These are phyloP conservation scores for Oeneis ivallda DNA, from an alignment of 2,888 invertebrate genomes.

Conservation along the genomic window DNA sequence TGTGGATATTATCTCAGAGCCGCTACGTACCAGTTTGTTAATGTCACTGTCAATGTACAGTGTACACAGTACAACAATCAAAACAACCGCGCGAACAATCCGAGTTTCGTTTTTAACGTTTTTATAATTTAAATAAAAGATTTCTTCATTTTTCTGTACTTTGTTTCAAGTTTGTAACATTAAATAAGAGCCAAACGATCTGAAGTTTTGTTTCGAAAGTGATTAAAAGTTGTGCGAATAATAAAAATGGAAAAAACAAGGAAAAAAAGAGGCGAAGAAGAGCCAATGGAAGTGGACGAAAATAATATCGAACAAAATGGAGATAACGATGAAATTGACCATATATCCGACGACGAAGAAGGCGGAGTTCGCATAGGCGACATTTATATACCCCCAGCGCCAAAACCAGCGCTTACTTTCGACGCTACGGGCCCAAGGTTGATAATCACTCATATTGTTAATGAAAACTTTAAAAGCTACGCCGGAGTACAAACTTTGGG, in stretches of 20 bases:
- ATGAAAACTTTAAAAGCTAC: constrained; percentile 98
- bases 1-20: too few species aligned
- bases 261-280: constrained; percentile 55
- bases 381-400: constrained; percentile 91
- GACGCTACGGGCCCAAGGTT: constrained; percentile 91
- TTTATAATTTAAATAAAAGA: too few species aligned
- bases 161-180: too few species aligned
- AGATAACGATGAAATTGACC: constrained; percentile 61
- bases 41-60: too few species aligned
- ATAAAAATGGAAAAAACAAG: constrained; percentile 57
- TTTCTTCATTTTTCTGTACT: too few species aligned
- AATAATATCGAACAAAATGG: constrained; percentile 42
- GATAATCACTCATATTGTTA: constrained; percentile 94
- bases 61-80: too few species aligned
- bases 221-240: not conserved
- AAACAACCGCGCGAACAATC: too few species aligned
- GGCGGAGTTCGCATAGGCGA: constrained; percentile 89
- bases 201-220: too few species aligned
- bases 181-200: not conserved
- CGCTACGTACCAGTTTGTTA: too few species aligned
- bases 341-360: constrained; percentile 82
- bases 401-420: constrained; percentile 85
- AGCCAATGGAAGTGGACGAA: constrained; percentile 71
- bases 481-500: constrained; percentile 91
- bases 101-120: too few species aligned